Evolutionary conservation across 2,888 invertebrate genomes (phyloP).

Genomic region (Dryobotodes eremita): DNA sequence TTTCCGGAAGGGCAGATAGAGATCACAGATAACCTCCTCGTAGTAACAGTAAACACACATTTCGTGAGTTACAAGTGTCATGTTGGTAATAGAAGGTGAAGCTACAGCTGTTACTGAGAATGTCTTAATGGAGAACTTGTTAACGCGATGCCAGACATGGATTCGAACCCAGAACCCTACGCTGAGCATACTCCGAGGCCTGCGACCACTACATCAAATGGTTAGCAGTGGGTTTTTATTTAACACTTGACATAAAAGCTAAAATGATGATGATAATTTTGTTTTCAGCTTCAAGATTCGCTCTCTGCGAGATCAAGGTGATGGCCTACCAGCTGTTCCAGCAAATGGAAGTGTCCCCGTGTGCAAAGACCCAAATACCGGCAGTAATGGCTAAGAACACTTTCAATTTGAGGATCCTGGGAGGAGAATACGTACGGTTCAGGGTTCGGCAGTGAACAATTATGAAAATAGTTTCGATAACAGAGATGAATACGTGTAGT

Average conservation of each 20-base stretch:
- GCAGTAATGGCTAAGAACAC: slow-evolving; percentile 22
- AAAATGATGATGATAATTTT: background rate
- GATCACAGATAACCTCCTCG: background rate
- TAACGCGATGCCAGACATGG: background rate
- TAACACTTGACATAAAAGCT: background rate
- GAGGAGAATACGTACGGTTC: slow-evolving; percentile 41
- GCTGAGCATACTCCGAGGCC: background rate
- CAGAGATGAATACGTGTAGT: background rate
- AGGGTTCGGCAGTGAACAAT: slow-evolving; percentile 16
- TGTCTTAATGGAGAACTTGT: background rate
- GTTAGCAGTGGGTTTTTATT: background rate
- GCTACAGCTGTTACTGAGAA: background rate
- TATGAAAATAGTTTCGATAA: background rate
- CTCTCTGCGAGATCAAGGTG: slow-evolving; percentile 81
- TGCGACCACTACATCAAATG: background rate
- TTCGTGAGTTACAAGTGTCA: background rate
- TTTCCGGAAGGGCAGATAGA: background rate
- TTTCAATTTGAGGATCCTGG: slow-evolving; percentile 20
- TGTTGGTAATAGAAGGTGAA: background rate
- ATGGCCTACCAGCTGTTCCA: slow-evolving; percentile 78
- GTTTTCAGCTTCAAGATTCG: slow-evolving; percentile 76
- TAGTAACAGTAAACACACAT: background rate
- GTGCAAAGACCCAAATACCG: slow-evolving; percentile 74
- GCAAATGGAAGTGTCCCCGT: slow-evolving; percentile 74
- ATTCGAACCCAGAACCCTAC: background rate